These are phyloP conservation scores for Drosophila buzzatii DNA, from an alignment of 2,888 invertebrate species.

Conservation along the genomic window DNA sequence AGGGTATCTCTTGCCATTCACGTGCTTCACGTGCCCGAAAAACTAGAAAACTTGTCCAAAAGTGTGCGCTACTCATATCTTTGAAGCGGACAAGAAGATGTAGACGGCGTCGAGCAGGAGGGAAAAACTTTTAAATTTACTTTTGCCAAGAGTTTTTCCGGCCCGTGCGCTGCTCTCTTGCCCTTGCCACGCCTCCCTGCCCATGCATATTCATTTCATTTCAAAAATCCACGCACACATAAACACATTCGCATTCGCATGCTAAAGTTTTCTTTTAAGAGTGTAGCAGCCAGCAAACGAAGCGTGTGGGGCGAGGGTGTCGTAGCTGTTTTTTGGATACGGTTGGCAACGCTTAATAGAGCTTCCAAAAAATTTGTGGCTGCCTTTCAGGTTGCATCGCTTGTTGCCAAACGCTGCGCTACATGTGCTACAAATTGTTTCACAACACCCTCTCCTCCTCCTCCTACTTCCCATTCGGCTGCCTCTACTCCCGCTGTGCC, in stretches of 20 bases:
- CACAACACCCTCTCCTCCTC: background rate
- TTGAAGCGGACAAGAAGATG: constrained; percentile 26
- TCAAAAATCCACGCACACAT: constrained; percentile 59
- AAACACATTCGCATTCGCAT: constrained; percentile 28
- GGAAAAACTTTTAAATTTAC: constrained; percentile 77
- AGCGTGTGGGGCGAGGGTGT: background rate
- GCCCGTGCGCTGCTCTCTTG: constrained; percentile 25
- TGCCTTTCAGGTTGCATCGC: constrained; percentile 64
- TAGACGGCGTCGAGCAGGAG: background rate
- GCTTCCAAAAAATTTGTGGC: constrained; percentile 71
- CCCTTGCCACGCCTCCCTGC: constrained; percentile 7
- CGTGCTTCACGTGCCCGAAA: constrained; percentile 23
- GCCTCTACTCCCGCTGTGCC: background rate
- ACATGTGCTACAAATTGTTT: constrained; percentile 73
- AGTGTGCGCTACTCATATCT: constrained; percentile 76
- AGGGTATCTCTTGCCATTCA: constrained; percentile 49
- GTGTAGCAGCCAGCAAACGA: background rate
- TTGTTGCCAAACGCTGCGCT: constrained; percentile 60
- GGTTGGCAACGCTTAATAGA: constrained; percentile 70
- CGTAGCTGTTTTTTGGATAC: background rate
- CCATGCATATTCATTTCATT: constrained; percentile 80
- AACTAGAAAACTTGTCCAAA: constrained; percentile 80
- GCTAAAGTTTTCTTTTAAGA: constrained; percentile 69
- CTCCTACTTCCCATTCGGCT: background rate
- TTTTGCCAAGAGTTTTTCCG: constrained; percentile 79